Percentiles rank a stretch among this genome's conserved stretches.
Evolutionary conservation across 1,140 invertebrate species (phyloP).

Genomic region (Globodera ellingtonae): DNA sequence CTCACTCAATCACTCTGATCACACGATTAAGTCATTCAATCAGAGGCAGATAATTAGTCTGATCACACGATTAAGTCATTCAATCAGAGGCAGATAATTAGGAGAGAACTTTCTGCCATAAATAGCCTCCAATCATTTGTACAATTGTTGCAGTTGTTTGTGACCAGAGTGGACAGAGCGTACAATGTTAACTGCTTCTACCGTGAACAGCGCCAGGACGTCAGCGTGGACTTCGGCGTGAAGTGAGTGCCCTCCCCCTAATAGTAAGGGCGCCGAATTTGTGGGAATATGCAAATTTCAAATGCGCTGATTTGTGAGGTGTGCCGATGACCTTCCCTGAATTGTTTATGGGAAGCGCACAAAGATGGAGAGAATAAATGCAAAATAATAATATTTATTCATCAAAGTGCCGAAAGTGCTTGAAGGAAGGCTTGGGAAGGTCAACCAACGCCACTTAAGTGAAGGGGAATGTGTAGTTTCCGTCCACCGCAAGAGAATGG

Average conservation of each 20-base stretch:
- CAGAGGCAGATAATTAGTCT: no score
- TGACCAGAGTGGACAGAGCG: slow-evolving; percentile 61
- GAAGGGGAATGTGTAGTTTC: neutral
- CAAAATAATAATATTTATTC: neutral
- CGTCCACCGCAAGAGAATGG: no score
- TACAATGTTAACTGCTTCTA: slow-evolving; percentile 65
- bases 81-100: no score
- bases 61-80: no score
- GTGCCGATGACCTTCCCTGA: neutral
- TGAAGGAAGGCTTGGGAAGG: neutral
- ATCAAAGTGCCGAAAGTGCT: neutral
- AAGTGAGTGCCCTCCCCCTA: slow-evolving; percentile 41
- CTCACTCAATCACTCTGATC: no score
- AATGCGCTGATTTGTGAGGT: neutral
- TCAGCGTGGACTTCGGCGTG: slow-evolving; percentile 54
- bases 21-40: no score
- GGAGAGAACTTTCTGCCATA: no score
- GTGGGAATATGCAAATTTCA: neutral
- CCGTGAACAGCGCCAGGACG: slow-evolving; percentile 54
- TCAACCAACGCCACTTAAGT: neutral
- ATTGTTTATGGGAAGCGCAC: neutral
- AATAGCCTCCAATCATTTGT: no score
- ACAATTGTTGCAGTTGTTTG: slow-evolving; percentile 51
- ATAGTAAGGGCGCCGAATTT: neutral
- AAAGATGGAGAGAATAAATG: neutral